phyloP scores from a whole-genome alignment of 2,888 invertebrate genomes.

The Pteria penguin region DNA sequence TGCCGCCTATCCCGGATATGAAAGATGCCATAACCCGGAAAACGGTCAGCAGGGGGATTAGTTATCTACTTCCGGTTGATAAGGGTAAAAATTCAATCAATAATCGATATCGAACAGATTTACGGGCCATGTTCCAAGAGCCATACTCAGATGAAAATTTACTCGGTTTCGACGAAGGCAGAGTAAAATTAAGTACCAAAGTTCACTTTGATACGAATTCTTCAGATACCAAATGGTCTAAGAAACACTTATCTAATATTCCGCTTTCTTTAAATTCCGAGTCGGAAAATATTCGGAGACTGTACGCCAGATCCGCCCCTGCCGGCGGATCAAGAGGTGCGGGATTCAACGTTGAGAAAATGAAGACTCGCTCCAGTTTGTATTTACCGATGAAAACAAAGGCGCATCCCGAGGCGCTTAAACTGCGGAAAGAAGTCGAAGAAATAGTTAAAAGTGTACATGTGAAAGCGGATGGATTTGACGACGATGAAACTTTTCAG shows the following conservation, averaged over 20 bases:
- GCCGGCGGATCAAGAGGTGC: constrained; percentile 56
- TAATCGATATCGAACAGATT: constrained; percentile 69
- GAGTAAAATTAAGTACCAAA: constrained; percentile 63
- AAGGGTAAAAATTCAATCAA: constrained; percentile 72
- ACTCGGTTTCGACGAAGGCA: constrained; percentile 60
- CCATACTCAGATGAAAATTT: constrained; percentile 67
- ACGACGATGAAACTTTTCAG: constrained; percentile 16
- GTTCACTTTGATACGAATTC: constrained; percentile 68
- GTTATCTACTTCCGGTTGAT: constrained; percentile 73
- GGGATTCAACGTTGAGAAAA: constrained; percentile 54
- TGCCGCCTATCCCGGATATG: constrained; percentile 72
- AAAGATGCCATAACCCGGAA: constrained; percentile 71
- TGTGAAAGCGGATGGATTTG: constrained; percentile 63
- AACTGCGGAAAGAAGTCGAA: constrained; percentile 70
- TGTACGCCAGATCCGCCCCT: constrained; percentile 71
- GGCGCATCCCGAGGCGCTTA: constrained; percentile 66
- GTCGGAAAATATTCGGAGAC: constrained; percentile 64
- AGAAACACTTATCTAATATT: constrained; percentile 47
- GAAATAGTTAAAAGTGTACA: constrained; percentile 66
- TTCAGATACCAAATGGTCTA: constrained; percentile 64
- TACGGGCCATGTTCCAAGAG: constrained; percentile 74
- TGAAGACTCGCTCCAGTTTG: constrained; percentile 64
- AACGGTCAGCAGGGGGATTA: constrained; percentile 70
- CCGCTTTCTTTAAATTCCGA: constrained; percentile 66
- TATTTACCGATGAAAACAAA: constrained; percentile 67